Evolutionary conservation across 2,113 vertebrate genomes (phyloP).

Genomic region (Amblyopsis rosae): DNA sequence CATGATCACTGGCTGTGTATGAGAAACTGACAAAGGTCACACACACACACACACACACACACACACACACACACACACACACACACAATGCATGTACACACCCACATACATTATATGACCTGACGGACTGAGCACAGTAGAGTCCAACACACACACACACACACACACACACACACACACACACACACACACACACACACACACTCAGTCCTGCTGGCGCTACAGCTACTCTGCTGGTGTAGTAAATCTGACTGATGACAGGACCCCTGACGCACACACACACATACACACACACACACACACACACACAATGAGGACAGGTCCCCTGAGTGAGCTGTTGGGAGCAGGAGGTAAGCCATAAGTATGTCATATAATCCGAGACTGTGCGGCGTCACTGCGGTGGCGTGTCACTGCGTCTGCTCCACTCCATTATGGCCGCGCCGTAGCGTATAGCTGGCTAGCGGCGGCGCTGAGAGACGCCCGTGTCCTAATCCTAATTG

Average conservation of each 20-base stretch:
- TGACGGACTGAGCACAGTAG: background rate
- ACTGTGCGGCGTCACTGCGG: slow-evolving; percentile 20
- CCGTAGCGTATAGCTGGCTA: slow-evolving; percentile 25
- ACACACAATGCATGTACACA: slow-evolving; percentile 5
- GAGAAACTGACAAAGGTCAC: slow-evolving; percentile 46
- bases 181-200: slow-evolving; percentile 17
- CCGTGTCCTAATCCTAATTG: slow-evolving; percentile 26
- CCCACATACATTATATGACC: slow-evolving; percentile 1
- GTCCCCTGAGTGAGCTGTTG: slow-evolving; percentile 54
- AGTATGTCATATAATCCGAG: slow-evolving; percentile 20
- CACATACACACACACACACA: background rate
- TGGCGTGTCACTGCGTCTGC: background rate
- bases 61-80: slow-evolving; percentile 5
- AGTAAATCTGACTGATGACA: slow-evolving; percentile 65
- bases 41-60: slow-evolving; percentile 6
- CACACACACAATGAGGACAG: slow-evolving; percentile 56
- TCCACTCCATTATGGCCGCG: slow-evolving; percentile 4
- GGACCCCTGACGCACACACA: slow-evolving; percentile 39
- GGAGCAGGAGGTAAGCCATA: slow-evolving; percentile 40
- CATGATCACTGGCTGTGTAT: slow-evolving; percentile 60
- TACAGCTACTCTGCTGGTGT: slow-evolving; percentile 22
- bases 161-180: slow-evolving; percentile 6
- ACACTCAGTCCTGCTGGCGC: slow-evolving; percentile 23
- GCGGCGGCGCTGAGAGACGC: slow-evolving; percentile 36
- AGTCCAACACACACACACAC: slow-evolving; percentile 12